These are phyloP conservation scores for Poecilia velifera DNA, from an alignment of 2,797 vertebrate genomes.

Conservation along the genomic window DNA sequence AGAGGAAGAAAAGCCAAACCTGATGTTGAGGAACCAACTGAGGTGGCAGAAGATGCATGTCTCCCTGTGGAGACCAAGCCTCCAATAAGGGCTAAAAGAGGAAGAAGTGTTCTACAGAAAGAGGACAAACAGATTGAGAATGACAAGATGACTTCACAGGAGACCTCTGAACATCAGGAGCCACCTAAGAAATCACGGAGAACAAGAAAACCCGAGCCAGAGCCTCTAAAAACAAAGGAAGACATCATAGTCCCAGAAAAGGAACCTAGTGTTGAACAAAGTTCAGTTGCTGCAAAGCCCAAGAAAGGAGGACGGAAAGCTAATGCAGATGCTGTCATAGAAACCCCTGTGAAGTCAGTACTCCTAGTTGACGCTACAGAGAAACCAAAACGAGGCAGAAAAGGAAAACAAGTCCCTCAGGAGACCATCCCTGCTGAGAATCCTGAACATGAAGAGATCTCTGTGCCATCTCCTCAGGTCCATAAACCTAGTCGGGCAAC, in stretches of 20 bases:
- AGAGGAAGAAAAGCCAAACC: conserved; percentile 55
- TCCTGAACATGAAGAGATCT: conserved; percentile 11
- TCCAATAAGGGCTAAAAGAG: conserved; percentile 54
- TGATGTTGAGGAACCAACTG: conserved; percentile 26
- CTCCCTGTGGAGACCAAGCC: conserved; percentile 16
- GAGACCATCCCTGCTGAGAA: conserved; percentile 15
- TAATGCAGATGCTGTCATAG: conserved; percentile 27
- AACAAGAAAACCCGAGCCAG: conserved; percentile 51
- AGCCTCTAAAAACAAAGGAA: not conserved
- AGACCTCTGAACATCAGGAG: conserved; percentile 20
- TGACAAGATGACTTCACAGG: not conserved
- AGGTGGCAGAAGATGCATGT: conserved; percentile 5
- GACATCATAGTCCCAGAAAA: conserved; percentile 15
- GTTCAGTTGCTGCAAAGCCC: conserved; percentile 34
- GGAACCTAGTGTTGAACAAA: conserved; percentile 23
- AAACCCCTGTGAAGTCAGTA: conserved; percentile 34
- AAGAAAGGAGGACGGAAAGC: conserved; percentile 55
- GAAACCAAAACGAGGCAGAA: conserved; percentile 52
- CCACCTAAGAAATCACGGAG: conserved; percentile 50
- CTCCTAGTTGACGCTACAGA: conserved; percentile 9
- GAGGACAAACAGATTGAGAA: conserved; percentile 26
- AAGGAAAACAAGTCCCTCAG: conserved; percentile 25
- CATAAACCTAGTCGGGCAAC: conserved; percentile 53
- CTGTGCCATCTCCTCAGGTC: conserved; percentile 17
- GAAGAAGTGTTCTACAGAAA: conserved; percentile 45